These are phyloP conservation scores for Cantharis rufa DNA, from an alignment of 2,888 invertebrate species.

Conservation along the genomic window DNA sequence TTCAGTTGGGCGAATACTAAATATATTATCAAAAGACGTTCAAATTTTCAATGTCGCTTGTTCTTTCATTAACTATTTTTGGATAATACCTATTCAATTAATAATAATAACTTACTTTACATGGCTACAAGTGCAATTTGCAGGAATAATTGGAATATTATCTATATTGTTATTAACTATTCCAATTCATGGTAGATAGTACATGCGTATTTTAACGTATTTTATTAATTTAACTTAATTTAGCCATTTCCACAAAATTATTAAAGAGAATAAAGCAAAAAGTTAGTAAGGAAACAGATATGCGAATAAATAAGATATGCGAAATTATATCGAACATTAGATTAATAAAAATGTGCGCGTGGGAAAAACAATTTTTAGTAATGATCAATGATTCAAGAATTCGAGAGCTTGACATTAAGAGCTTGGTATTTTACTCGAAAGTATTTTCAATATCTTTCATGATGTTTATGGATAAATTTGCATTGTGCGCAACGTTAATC, in stretches of 20 bases:
- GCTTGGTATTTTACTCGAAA: conserved; percentile 61
- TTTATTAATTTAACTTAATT: neutral
- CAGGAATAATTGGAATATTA: conserved; percentile 63
- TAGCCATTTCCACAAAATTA: conserved; percentile 34
- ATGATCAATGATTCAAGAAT: conserved; percentile 28
- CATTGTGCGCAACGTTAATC: conserved; percentile 76
- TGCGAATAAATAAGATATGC: conserved; percentile 68
- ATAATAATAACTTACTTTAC: conserved; percentile 75
- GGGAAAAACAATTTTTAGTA: conserved; percentile 68
- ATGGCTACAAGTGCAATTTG: conserved; percentile 64
- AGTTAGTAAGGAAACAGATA: conserved; percentile 61
- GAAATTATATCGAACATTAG: conserved; percentile 71
- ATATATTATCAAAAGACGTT: conserved; percentile 84
- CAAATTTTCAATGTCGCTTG: conserved; percentile 84
- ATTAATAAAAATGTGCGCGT: conserved; percentile 76
- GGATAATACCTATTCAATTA: conserved; percentile 81
- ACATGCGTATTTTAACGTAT: neutral
- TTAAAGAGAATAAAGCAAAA: conserved; percentile 45
- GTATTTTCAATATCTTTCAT: conserved; percentile 71
- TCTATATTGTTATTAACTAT: conserved; percentile 59
- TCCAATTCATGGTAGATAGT: conserved; percentile 56
- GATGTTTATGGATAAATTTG: conserved; percentile 81
- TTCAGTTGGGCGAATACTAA: conserved; percentile 80
- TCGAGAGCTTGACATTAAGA: conserved; percentile 36
- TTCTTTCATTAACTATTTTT: conserved; percentile 79